Conservation (phyloP, 2,797 vertebrate genomes). For the Etheostoma perlongum region DNA sequence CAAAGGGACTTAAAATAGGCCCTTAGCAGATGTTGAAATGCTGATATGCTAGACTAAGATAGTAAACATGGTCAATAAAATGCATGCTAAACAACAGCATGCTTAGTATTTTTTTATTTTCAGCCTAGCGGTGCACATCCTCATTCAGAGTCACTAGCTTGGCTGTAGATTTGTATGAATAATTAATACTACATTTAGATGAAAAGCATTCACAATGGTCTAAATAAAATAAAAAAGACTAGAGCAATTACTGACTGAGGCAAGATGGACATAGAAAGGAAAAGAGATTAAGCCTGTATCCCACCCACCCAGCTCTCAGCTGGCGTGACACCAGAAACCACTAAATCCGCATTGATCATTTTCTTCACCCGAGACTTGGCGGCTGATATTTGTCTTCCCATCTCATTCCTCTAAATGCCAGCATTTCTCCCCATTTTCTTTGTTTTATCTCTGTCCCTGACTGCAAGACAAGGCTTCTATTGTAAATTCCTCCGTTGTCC, state of each 20-base stretch:
- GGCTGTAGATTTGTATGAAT: not conserved
- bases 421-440: slow-evolving; percentile 3
- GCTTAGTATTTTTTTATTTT: too few relatives aligned
- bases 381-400: slow-evolving; percentile 9
- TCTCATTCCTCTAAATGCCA: slow-evolving; percentile 24
- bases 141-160: too few relatives aligned
- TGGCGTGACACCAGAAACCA: not conserved
- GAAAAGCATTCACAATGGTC: not conserved
- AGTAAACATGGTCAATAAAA: not conserved
- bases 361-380: not conserved
- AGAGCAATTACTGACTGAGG: not conserved
- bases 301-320: too few relatives aligned
- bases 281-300: not conserved
- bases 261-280: not conserved
- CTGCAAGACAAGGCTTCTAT: slow-evolving; percentile 52
- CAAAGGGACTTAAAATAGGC: too few relatives aligned
- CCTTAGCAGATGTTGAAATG: not conserved
- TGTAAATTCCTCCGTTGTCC: slow-evolving; percentile 29
- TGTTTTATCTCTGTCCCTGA: slow-evolving; percentile 12
- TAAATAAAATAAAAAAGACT: not conserved
- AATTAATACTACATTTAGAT: not conserved
- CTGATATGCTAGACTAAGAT: not conserved
- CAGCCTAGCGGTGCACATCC: too few relatives aligned
- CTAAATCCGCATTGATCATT: slow-evolving; percentile 17
- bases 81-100: not conserved